Evolutionary conservation across 2,797 vertebrate genomes (phyloP).

Genomic region (Chrysolophus pictus): DNA sequence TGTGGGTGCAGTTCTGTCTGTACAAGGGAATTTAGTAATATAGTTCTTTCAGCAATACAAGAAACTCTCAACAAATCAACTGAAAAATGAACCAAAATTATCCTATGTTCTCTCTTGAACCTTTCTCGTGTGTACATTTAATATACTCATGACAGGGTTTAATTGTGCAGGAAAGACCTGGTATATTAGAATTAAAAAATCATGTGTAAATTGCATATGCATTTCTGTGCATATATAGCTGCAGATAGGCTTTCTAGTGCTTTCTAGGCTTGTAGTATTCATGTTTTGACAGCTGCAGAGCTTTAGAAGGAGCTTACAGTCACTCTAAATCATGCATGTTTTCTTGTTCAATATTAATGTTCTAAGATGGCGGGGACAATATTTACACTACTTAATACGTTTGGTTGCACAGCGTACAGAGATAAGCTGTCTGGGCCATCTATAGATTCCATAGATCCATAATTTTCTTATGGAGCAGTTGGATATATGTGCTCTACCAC

Average conservation of each 20-base stretch:
- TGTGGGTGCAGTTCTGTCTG: neutral
- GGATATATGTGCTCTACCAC: neutral
- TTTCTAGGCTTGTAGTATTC: neutral
- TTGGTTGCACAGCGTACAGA: neutral
- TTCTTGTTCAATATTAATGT: neutral
- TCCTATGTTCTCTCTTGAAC: neutral
- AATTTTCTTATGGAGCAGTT: neutral
- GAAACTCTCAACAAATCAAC: neutral
- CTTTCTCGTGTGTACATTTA: neutral
- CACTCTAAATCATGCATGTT: neutral
- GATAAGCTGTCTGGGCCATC: neutral
- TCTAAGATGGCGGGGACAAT: neutral
- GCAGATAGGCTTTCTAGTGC: neutral
- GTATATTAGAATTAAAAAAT: neutral
- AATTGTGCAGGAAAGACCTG: neutral
- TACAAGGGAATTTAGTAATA: neutral
- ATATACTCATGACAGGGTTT: neutral
- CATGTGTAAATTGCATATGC: neutral
- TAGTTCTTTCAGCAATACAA: neutral
- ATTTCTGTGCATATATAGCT: neutral
- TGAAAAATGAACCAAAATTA: neutral
- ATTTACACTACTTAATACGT: neutral
- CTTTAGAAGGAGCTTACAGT: neutral
- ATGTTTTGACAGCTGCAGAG: neutral
- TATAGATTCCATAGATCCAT: neutral